These are phyloP conservation scores for Dicerorhinus sumatrensis DNA, from an alignment of 2,113 vertebrate genomes.

Conservation along the genomic window DNA sequence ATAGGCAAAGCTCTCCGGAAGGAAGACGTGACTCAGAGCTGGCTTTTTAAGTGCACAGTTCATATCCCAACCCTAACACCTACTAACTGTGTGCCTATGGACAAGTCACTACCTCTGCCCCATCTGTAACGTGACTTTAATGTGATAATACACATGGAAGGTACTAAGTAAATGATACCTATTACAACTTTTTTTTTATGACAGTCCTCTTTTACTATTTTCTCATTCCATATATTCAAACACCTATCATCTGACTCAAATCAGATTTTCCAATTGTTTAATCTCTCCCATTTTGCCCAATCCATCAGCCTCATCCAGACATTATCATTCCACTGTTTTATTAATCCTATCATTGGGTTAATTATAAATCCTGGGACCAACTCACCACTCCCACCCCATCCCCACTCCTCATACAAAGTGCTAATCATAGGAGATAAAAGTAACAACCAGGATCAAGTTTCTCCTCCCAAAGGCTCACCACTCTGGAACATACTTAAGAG, in stretches of 20 bases:
- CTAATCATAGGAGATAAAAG: background rate
- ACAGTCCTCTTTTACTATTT: background rate
- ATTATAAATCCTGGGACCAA: background rate
- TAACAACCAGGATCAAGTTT: background rate
- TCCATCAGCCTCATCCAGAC: background rate
- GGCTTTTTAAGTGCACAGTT: background rate
- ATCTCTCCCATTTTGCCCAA: background rate
- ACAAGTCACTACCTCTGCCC: background rate
- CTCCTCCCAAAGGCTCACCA: background rate
- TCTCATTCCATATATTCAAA: slow-evolving; percentile 7
- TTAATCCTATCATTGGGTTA: background rate
- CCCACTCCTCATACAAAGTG: background rate
- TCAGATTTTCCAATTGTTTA: background rate
- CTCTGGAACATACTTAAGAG: background rate
- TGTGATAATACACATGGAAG: background rate
- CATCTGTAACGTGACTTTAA: background rate
- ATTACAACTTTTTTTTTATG: background rate
- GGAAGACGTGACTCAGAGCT: background rate
- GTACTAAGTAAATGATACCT: background rate
- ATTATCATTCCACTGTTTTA: background rate
- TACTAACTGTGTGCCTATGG: background rate
- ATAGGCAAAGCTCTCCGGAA: background rate
- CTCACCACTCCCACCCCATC: background rate
- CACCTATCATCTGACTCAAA: background rate
- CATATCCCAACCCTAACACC: background rate